Base-by-base conservation (phyloP, 2,888 invertebrate genomes). In the Nymphalis polychloros region DNA sequence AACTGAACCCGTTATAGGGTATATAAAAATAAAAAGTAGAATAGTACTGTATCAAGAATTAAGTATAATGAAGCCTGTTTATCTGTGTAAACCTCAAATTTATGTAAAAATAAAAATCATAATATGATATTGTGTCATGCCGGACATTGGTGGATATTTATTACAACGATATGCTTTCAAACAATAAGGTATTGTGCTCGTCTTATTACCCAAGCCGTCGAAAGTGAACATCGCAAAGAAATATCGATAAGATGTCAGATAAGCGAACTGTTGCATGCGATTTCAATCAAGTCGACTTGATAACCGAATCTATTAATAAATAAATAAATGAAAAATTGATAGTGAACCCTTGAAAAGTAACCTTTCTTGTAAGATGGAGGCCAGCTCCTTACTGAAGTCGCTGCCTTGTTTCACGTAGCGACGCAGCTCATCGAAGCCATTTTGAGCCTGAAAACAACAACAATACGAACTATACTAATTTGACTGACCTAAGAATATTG, bases 371-470 rank as follows among this genome's bases (percentile, higher is more conserved):
- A 98, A 91, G 80, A 98, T 97, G 57, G 95, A 93, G 8, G 97
- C 95, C 63, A 98, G 93, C 83, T 98, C 98, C 83, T 98, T 98
- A 90, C 98, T 97, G 85, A 98, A 97, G 85, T 98, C 98, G 59
- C 97, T 97, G 52, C 98, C 98, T 87, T 98, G 97, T 85, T 98
- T 98, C 77, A 98, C 96, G 85, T 97, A 97, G 75, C 97, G 95
- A 68, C 98, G 94, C 61, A 98, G 93, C 85, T 98, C 98, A 81
- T 98, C 98, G 87, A 98, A 98, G 35, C 98, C 98, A 88, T 97
- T 97, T 89, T 97, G 97, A 72, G 96, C 97, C 98, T 98, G 94
- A 55, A 95, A 73, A 64, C 5, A 8, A 53, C n/a, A 41, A 65
- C 31, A 46, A 52, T 31, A 35, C 35, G 6, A 48, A n/a, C 3